Evolutionary conservation across 2,113 vertebrate species (phyloP).

Genomic region (Xenopus borealis): DNA sequence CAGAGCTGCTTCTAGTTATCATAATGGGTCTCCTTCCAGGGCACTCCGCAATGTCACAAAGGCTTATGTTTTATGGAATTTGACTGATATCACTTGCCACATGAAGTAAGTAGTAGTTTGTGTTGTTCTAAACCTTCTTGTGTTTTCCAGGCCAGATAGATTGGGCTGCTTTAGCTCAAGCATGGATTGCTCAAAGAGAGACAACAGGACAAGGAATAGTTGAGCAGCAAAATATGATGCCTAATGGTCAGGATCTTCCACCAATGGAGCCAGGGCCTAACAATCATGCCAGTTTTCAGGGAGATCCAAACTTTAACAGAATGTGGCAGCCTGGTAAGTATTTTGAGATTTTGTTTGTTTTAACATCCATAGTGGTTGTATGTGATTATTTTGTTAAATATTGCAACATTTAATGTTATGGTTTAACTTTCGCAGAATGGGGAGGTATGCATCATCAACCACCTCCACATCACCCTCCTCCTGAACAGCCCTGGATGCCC

Average conservation of each 20-base stretch:
- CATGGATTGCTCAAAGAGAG: constrained; percentile 98
- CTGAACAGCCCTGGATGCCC: constrained; percentile 91
- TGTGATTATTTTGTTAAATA: not conserved
- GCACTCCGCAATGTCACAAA: too few relatives aligned
- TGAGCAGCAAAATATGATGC: constrained; percentile 79
- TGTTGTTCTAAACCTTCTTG: too few relatives aligned
- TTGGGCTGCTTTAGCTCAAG: constrained; percentile 97
- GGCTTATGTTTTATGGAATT: too few relatives aligned
- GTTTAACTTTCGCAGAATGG: constrained; percentile 75
- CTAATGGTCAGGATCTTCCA: constrained; percentile 88
- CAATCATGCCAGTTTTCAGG: constrained; percentile 88
- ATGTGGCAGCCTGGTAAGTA: constrained; percentile 94
- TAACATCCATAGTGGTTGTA: not conserved
- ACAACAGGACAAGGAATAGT: constrained; percentile 76
- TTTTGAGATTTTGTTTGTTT: constrained; percentile 28
- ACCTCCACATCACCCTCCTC: constrained; percentile 84
- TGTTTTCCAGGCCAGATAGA: constrained; percentile 86
- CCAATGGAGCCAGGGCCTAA: constrained; percentile 78
- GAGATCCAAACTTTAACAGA: constrained; percentile 86
- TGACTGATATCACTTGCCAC: too few relatives aligned
- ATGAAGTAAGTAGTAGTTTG: too few relatives aligned
- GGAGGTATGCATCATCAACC: constrained; percentile 90
- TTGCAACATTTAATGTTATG: not conserved
- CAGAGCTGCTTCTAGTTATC: too few relatives aligned
- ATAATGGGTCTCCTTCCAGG: too few relatives aligned